Evolutionary conservation across 2,113 vertebrate species (phyloP).

Genomic region (Malurus cyaneus): DNA sequence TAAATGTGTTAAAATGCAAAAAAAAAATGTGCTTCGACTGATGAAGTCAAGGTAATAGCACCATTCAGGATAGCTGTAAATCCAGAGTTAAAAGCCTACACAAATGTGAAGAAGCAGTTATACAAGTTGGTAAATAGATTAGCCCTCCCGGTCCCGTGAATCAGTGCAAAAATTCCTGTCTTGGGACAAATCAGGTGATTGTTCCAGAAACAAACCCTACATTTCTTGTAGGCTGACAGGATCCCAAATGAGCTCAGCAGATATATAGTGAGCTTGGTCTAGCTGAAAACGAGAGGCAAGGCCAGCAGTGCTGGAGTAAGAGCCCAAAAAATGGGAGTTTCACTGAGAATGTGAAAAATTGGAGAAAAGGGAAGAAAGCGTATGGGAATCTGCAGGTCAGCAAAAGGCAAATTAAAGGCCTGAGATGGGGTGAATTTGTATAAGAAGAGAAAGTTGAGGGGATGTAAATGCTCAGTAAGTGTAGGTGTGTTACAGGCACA

Average conservation of each 20-base stretch:
- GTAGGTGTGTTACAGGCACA: not conserved
- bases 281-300: not conserved
- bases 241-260: not conserved
- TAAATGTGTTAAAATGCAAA: not conserved
- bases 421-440: not conserved
- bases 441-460: not conserved
- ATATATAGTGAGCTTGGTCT: not conserved
- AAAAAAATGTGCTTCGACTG: not conserved
- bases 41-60: not conserved
- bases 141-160: not conserved
- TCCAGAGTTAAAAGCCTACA: not conserved
- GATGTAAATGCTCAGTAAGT: not conserved
- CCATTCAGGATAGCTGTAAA: not conserved
- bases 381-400: not conserved
- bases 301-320: not conserved
- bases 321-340: not conserved
- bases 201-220: not conserved
- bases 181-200: not conserved
- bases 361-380: not conserved
- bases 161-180: not conserved
- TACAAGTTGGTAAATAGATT: not conserved
- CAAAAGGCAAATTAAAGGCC: not conserved
- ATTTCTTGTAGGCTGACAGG: not conserved
- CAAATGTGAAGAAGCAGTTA: not conserved
- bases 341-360: not conserved